Percentiles rank a stretch among this genome's conserved stretches.
phyloP scores from a whole-genome alignment of 1,140 invertebrate genomes.

The Pseudomyrmex pallidus region DNA sequence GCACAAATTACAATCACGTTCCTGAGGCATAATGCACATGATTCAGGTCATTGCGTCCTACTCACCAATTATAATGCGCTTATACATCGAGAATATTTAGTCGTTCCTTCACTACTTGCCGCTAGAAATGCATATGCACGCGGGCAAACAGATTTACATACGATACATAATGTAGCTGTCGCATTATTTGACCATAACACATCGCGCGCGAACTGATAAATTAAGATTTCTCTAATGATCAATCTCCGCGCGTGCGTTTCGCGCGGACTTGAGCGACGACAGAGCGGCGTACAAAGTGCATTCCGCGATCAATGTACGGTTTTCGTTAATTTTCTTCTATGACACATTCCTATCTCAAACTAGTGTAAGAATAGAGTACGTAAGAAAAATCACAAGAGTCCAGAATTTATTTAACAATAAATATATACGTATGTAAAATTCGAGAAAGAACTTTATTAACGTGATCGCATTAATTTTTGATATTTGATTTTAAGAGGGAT shows the following conservation, averaged over 20 bases:
- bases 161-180: conserved; percentile 43
- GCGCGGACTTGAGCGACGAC: no score
- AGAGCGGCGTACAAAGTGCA: no score
- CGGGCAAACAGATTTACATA: conserved; percentile 39
- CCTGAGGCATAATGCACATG: conserved; percentile 78
- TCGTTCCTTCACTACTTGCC: conserved; percentile 55
- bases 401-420: background rate
- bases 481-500: background rate
- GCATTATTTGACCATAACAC: background rate
- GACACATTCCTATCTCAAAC: background rate
- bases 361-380: background rate
- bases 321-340: background rate
- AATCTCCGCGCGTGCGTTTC: background rate
- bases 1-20: conserved; percentile 82
- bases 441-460: background rate
- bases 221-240: conserved; percentile 50
- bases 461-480: background rate
- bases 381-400: background rate
- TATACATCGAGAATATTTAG: conserved; percentile 61
- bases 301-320: no score
- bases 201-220: conserved; percentile 24
- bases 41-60: conserved; percentile 79
- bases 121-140: conserved; percentile 56
- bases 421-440: background rate
- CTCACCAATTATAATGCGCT: conserved; percentile 77